Conservation (phyloP, 2,797 vertebrate genomes). For the Tinamus major region DNA sequence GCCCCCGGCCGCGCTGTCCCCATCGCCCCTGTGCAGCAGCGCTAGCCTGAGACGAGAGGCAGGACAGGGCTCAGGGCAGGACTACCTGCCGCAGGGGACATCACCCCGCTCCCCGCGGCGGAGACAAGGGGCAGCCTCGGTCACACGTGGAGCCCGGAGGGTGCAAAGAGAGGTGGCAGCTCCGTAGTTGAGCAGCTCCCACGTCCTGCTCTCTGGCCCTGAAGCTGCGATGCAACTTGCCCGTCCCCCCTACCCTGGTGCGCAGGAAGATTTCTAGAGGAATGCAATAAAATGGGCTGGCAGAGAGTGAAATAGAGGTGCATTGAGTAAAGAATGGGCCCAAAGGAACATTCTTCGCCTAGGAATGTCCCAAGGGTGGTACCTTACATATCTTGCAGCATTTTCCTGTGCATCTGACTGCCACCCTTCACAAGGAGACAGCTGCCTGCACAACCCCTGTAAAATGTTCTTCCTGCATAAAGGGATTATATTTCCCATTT, state of each 20-base stretch:
- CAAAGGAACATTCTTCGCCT: neutral
- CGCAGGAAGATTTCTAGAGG: neutral
- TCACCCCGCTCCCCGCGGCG: neutral
- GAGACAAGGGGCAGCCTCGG: neutral
- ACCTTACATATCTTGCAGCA: neutral
- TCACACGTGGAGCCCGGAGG: too few species aligned
- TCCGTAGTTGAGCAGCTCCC: neutral
- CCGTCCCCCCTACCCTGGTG: neutral
- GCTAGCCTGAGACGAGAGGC: fast-evolving
- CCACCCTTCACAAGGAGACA: neutral
- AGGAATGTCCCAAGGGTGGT: neutral
- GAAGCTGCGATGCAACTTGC: too few species aligned
- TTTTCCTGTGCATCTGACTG: neutral
- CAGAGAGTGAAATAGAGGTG: neutral
- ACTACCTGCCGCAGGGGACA: fast-evolving
- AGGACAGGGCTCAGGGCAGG: neutral
- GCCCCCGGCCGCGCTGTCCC: neutral
- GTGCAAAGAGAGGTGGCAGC: neutral
- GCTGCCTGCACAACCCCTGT: fast-evolving
- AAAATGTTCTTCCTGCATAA: neutral
- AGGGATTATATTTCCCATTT: too few species aligned
- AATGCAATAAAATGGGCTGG: neutral
- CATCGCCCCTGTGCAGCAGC: neutral
- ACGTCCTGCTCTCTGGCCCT: neutral
- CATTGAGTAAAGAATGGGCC: neutral